Evolutionary conservation across 2,888 invertebrate species (phyloP).

Genomic region (Torymus auratus): DNA sequence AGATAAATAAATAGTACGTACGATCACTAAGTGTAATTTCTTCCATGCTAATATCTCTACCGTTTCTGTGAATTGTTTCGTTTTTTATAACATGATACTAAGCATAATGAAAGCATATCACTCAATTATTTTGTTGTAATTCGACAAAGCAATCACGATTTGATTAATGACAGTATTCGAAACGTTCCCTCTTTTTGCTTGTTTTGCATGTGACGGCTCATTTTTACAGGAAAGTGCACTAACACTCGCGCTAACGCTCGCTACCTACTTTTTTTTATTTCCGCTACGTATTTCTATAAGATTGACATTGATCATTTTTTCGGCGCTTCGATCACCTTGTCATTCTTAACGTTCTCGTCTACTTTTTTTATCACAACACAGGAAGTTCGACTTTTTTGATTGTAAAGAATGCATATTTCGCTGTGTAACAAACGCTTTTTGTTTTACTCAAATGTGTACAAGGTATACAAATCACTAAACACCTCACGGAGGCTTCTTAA

Average conservation of each 20-base stretch:
- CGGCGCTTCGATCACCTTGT: constrained; percentile 60
- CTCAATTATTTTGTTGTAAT: constrained; percentile 24
- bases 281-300: constrained; percentile 44
- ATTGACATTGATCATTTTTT: constrained; percentile 58
- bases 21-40: constrained; percentile 30
- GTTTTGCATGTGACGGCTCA: constrained; percentile 35
- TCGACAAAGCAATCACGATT: constrained; percentile 59
- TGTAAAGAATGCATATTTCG: constrained; percentile 48
- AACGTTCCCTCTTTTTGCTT: constrained; percentile 13
- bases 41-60: constrained; percentile 32
- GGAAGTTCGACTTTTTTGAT: constrained; percentile 56
- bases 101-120: constrained; percentile 63
- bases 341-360: constrained; percentile 52
- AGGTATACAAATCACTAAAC: constrained; percentile 55
- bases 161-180: constrained; percentile 22
- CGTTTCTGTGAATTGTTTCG: constrained; percentile 41
- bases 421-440: constrained; percentile 49
- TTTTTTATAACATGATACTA: constrained; percentile 60
- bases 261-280: constrained; percentile 51
- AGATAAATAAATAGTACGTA: constrained; percentile 51
- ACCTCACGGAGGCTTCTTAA: constrained; percentile 69
- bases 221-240: constrained; percentile 41
- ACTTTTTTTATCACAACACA: constrained; percentile 59
- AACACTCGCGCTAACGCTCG: constrained; percentile 38
- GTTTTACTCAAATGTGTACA: constrained; percentile 50